These are phyloP conservation scores for Hedya salicella DNA, from an alignment of 2,888 invertebrate genomes.

Conservation along the genomic window DNA sequence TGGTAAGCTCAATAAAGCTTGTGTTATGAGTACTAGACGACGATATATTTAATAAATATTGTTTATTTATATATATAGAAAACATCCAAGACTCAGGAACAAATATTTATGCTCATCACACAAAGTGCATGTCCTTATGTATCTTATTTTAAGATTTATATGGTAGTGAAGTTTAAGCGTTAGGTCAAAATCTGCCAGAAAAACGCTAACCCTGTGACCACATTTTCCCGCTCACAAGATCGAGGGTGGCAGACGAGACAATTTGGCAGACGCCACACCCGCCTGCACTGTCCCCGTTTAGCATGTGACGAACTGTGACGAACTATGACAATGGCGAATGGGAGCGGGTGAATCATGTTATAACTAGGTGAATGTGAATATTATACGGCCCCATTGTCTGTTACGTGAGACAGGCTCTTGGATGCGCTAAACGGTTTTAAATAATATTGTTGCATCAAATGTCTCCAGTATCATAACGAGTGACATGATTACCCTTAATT, in stretches of 20 bases:
- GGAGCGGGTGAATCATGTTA: conserved; percentile 15
- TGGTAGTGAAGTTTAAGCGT: too few species aligned
- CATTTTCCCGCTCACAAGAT: not conserved
- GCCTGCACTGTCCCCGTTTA: not conserved
- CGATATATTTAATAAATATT: too few species aligned
- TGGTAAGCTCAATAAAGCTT: too few species aligned
- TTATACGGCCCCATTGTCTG: not conserved
- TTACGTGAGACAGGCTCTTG: conserved; percentile 2
- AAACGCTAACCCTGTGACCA: not conserved
- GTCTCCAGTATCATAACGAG: conserved; percentile 1
- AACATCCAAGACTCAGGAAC: too few species aligned
- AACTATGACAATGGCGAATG: conserved; percentile 15
- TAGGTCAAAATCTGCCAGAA: too few species aligned
- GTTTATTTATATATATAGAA: too few species aligned
- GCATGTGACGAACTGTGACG: conserved; percentile 15
- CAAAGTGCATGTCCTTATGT: too few species aligned
- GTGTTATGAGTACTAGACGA: too few species aligned
- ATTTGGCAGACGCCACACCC: not conserved
- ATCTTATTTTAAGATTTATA: too few species aligned
- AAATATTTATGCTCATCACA: too few species aligned
- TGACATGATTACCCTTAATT: not conserved
- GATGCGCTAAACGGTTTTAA: conserved; percentile 20
- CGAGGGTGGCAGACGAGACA: not conserved
- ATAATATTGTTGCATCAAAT: conserved; percentile 19
- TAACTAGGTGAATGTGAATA: conserved; percentile 22